Evolutionary conservation across 2,797 vertebrate genomes (phyloP).

Genomic region (Lateolabrax maculatus): DNA sequence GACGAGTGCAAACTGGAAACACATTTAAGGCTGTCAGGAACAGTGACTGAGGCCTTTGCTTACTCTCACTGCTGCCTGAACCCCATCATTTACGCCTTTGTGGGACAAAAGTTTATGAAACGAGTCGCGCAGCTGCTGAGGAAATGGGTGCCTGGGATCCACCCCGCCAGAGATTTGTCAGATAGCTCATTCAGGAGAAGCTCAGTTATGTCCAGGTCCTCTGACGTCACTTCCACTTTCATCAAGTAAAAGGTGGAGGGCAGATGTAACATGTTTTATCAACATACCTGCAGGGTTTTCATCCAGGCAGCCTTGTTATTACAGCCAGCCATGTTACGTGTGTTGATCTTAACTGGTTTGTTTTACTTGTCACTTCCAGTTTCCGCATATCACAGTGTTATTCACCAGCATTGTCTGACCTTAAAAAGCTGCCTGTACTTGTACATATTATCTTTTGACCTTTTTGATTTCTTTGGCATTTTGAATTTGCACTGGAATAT

Average conservation of each 20-base stretch:
- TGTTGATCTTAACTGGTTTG: neutral
- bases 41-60: conserved; percentile 75
- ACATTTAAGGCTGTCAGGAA: conserved; percentile 37
- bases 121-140: conserved; percentile 62
- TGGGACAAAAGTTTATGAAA: conserved; percentile 81
- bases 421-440: neutral
- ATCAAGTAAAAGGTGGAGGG: conserved; percentile 57
- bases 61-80: conserved; percentile 86
- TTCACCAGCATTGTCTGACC: neutral
- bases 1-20: fast-evolving
- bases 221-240: conserved; percentile 58
- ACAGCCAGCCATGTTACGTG: too few species aligned
- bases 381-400: neutral
- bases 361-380: neutral
- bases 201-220: conserved; percentile 68
- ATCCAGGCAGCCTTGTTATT: neutral
- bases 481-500: neutral
- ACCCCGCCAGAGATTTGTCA: neutral
- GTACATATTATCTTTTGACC: neutral
- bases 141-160: conserved; percentile 53
- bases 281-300: neutral
- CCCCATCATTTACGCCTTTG: conserved; percentile 86
- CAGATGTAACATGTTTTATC: neutral
- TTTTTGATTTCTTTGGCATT: neutral
- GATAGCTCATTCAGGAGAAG: conserved; percentile 58